A percentile compares a stretch with the other conserved stretches of the same genome.
phyloP scores from a whole-genome alignment of 2,888 invertebrate species.

The Spodoptera picta region DNA sequence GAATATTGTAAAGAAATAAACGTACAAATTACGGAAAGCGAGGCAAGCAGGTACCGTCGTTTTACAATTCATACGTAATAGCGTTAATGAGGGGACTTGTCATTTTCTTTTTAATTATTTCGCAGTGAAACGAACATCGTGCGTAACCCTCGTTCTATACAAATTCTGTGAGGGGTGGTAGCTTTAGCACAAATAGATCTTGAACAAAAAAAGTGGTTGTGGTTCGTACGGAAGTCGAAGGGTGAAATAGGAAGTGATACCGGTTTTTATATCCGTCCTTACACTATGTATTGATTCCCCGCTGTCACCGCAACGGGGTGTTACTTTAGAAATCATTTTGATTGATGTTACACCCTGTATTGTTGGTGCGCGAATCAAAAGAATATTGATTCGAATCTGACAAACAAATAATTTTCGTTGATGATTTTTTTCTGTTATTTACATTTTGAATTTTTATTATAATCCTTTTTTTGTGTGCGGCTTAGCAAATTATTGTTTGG shows the following conservation, averaged over 20 bases:
- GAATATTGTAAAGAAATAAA: constrained; percentile 30
- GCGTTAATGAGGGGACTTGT: constrained; percentile 33
- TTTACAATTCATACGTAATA: constrained; percentile 31
- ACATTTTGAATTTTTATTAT: constrained; percentile 48
- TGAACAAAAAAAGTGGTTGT: constrained; percentile 53
- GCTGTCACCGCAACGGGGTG: constrained; percentile 78
- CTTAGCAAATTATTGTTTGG: constrained; percentile 28
- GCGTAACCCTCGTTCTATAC: constrained; percentile 3
- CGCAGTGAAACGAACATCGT: constrained; percentile 4
- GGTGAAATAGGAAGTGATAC: constrained; percentile 82
- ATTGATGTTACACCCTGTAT: constrained; percentile 76
- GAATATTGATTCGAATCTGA: constrained; percentile 63
- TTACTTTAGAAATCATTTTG: constrained; percentile 74
- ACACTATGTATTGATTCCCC: constrained; percentile 76
- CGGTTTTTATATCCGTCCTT: constrained; percentile 81
- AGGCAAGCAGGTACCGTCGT: constrained; percentile 11
- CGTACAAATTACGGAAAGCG: constrained; percentile 51
- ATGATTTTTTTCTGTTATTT: constrained; percentile 38
- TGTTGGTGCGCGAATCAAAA: constrained; percentile 65
- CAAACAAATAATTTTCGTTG: constrained; percentile 56
- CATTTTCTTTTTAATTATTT: constrained; percentile 30
- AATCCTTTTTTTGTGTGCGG: constrained; percentile 36
- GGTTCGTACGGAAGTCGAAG: constrained; percentile 69
- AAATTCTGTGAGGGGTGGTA: constrained; percentile 32
- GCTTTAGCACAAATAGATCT: constrained; percentile 51